A percentile compares a stretch with the other conserved stretches of the same genome.
These are phyloP conservation scores for Mesaphorura yosii DNA, from an alignment of 1,140 invertebrate genomes.

Conservation along the genomic window DNA sequence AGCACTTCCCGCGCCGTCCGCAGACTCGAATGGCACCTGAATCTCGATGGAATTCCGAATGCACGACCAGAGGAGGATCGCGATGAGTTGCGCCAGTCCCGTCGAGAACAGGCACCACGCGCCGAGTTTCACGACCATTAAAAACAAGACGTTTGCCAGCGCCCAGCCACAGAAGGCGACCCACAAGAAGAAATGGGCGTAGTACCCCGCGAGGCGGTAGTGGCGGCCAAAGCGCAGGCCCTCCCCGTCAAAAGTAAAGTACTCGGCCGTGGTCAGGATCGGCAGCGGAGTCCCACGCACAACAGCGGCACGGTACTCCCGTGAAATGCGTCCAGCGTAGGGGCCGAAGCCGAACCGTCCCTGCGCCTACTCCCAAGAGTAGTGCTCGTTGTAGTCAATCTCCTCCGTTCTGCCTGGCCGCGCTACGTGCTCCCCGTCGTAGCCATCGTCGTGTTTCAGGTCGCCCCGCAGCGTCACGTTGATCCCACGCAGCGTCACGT, in stretches of 20 bases:
- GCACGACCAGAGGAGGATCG: too few relatives aligned
- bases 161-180: constrained; percentile 50
- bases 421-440: background rate
- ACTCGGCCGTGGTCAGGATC: constrained; percentile 89
- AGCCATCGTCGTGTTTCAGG: constrained; percentile 20
- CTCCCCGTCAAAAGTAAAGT: constrained; percentile 88
- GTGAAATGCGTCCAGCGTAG: constrained; percentile 44
- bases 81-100: too few relatives aligned
- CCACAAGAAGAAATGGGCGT: constrained; percentile 80
- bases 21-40: too few relatives aligned
- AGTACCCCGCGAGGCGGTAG: constrained; percentile 89
- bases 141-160: constrained; percentile 44
- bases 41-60: too few relatives aligned
- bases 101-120: constrained; percentile 42
- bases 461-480: constrained; percentile 89
- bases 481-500: constrained; percentile 85
- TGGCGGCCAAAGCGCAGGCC: constrained; percentile 91
- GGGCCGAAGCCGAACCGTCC: constrained; percentile 53
- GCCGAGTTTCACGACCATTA: constrained; percentile 43
- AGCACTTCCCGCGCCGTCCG: too few relatives aligned
- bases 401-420: constrained; percentile 39
- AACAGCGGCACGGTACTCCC: constrained; percentile 67
- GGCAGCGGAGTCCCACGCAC: constrained; percentile 86
- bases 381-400: constrained; percentile 93
- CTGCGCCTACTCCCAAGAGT: constrained; percentile 69